Conservation (phyloP, 2,113 vertebrate genomes). For the Sander lucioperca region DNA sequence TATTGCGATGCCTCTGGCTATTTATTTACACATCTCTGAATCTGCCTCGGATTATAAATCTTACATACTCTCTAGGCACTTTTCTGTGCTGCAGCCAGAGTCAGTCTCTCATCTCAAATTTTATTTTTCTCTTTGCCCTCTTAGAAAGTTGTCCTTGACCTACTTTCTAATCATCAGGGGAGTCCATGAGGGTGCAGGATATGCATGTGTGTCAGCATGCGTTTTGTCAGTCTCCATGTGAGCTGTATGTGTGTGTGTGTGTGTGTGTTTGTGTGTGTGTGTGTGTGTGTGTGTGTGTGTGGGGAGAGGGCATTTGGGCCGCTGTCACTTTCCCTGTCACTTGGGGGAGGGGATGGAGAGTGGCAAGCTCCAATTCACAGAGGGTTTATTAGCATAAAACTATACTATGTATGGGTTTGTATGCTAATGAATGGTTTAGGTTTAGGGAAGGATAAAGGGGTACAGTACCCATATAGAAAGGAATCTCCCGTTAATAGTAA, state of each 20-base stretch:
- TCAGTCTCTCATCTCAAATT: constrained; percentile 48
- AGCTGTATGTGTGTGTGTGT: not conserved
- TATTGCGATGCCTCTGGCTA: not conserved
- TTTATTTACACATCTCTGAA: constrained; percentile 46
- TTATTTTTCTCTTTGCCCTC: constrained; percentile 71
- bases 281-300: constrained; percentile 1
- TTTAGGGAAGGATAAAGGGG: no score
- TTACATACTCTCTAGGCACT: constrained; percentile 21
- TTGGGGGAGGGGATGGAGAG: not conserved
- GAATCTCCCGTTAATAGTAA: no score
- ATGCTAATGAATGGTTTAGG: no score
- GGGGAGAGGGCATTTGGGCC: not conserved
- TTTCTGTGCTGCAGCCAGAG: constrained; percentile 48
- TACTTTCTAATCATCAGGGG: constrained; percentile 69
- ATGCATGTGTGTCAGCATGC: constrained; percentile 66
- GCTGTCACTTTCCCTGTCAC: constrained; percentile 25
- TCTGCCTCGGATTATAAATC: constrained; percentile 47
- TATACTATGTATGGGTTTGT: no score
- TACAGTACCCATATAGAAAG: no score
- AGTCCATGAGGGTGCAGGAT: constrained; percentile 50
- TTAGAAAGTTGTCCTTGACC: constrained; percentile 80
- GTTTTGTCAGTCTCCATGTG: constrained; percentile 46
- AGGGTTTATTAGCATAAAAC: no score
- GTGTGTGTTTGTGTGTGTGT: not conserved
- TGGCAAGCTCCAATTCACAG: not conserved